A percentile compares a stretch with the other conserved stretches of the same genome.
Conservation (phyloP, 2,797 vertebrate species). For the Pseudochirops cupreus region DNA sequence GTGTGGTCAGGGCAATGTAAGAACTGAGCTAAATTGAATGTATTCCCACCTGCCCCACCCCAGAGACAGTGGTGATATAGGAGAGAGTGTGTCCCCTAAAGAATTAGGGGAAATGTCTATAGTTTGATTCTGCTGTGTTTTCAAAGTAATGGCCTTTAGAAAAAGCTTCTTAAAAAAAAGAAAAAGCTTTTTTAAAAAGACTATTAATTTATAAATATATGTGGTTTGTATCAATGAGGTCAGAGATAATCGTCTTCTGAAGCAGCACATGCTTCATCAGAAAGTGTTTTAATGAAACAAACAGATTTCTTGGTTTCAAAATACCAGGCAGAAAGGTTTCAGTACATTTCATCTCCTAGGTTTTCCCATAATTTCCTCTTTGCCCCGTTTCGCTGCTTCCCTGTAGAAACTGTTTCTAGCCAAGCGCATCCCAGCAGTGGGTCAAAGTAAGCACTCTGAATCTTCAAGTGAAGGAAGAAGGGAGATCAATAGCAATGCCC, state of each 20-base stretch:
- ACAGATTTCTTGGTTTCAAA: slow-evolving; percentile 32
- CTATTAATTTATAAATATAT: neutral
- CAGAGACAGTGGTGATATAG: neutral
- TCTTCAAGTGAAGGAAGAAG: slow-evolving; percentile 57
- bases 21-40: neutral
- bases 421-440: neutral
- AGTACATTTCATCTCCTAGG: neutral
- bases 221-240: neutral
- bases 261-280: neutral
- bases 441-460: slow-evolving; percentile 39
- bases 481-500: slow-evolving; percentile 47
- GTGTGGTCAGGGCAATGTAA: neutral
- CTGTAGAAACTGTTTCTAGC: neutral
- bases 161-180: neutral
- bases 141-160: neutral
- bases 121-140: neutral
- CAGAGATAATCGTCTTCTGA: neutral
- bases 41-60: neutral
- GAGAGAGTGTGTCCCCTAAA: neutral
- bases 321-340: neutral
- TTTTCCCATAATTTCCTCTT: neutral
- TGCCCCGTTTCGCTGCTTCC: neutral
- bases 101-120: neutral
- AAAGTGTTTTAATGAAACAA: neutral
- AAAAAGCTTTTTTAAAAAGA: neutral